Conservation (phyloP, 2,113 vertebrate genomes). For the Rhabdomys dilectus region DNA sequence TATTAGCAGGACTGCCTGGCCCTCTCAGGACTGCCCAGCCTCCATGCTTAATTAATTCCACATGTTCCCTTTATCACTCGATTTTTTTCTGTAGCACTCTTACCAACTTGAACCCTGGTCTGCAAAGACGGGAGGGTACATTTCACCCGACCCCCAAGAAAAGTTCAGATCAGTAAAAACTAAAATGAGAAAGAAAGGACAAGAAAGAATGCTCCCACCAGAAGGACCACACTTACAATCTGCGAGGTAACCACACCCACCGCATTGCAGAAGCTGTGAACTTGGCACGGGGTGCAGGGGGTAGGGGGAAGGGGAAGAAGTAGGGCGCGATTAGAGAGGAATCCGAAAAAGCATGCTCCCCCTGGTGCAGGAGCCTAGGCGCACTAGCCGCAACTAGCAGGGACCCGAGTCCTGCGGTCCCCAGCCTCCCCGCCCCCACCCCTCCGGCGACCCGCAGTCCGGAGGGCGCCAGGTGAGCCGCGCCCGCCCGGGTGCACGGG, state of each 20-base stretch:
- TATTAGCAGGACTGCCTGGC: conserved; percentile 31
- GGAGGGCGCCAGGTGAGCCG: conserved; percentile 68
- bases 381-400: neutral
- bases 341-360: neutral
- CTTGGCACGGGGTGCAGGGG: conserved; percentile 47
- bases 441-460: neutral
- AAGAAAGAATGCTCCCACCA: conserved; percentile 74
- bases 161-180: conserved; percentile 61
- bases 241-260: conserved; percentile 89
- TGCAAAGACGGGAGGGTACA: conserved; percentile 29
- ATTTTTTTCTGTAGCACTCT: conserved; percentile 32
- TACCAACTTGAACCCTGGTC: conserved; percentile 64
- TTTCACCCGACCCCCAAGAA: neutral
- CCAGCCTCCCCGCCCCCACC: conserved; percentile 45
- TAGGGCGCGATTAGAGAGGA: neutral
- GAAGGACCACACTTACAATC: conserved; percentile 82
- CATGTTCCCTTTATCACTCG: conserved; percentile 75
- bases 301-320: neutral
- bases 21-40: conserved; percentile 17
- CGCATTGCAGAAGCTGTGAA: conserved; percentile 90
- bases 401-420: neutral
- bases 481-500: neutral
- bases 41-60: conserved; percentile 76
- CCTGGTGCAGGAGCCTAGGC: neutral
- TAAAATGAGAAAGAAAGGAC: conserved; percentile 3